Conservation (phyloP, 2,888 invertebrate species). For the Pemphredon lugubris region DNA sequence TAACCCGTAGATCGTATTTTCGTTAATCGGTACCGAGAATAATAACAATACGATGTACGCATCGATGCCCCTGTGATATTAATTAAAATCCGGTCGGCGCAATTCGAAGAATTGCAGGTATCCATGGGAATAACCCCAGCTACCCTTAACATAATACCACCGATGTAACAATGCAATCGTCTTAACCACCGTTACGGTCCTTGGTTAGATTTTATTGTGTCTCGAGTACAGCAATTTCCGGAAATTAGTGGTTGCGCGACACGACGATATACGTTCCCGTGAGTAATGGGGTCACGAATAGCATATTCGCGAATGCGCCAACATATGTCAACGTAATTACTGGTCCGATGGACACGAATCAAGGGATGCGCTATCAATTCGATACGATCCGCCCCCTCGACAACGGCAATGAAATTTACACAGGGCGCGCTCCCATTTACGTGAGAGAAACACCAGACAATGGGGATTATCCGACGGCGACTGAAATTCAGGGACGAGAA, state of each 20-base stretch:
- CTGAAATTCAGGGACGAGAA: constrained; percentile 3
- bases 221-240: constrained; percentile 21
- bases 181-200: constrained; percentile 24
- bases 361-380: constrained; percentile 17
- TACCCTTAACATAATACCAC: constrained; percentile 2
- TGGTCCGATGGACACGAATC: not conserved
- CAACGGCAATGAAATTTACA: constrained; percentile 36
- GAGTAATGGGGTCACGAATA: not conserved
- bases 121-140: not conserved
- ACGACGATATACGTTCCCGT: not conserved
- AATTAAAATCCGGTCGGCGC: too few relatives aligned
- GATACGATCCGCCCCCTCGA: constrained; percentile 1
- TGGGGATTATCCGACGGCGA: constrained; percentile 28
- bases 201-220: constrained; percentile 21
- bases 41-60: too few relatives aligned
- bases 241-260: constrained; percentile 1
- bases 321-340: constrained; percentile 52
- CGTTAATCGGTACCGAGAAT: too few relatives aligned
- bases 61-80: too few relatives aligned
- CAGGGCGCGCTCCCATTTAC: constrained; percentile 1
- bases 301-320: constrained; percentile 16
- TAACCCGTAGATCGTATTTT: too few relatives aligned
- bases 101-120: not conserved
- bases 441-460: constrained; percentile 14
- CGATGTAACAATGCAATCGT: constrained; percentile 24